A percentile compares a stretch with the other conserved stretches of the same genome.
Evolutionary conservation across 30 jellyfish, hydroid and myxozoan species (phyloP).

Genomic region (Catostylus mosaicus): DNA sequence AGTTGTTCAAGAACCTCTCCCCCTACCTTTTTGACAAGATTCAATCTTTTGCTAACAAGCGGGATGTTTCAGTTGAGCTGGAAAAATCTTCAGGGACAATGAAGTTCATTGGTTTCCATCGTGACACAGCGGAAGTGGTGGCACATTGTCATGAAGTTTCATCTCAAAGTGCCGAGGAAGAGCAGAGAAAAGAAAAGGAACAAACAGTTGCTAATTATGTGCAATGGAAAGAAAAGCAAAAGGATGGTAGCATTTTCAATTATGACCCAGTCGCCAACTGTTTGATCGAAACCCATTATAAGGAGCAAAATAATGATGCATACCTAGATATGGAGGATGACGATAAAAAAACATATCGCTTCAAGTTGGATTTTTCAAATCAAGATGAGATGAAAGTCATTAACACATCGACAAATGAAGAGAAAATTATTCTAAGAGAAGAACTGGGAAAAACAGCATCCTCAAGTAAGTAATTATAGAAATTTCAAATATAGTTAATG

Average conservation of each 20-base stretch:
- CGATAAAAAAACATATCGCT: neutral
- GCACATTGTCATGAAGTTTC: neutral
- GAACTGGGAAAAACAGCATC: slow-evolving; percentile 6
- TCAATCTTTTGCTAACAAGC: neutral
- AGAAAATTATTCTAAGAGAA: neutral
- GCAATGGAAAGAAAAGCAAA: slow-evolving; percentile 44
- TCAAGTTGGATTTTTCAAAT: neutral
- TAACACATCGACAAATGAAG: slow-evolving; percentile 8
- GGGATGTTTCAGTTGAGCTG: slow-evolving; percentile 19
- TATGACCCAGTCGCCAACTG: slow-evolving; percentile 30
- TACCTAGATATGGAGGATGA: slow-evolving; percentile 5
- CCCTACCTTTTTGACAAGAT: neutral
- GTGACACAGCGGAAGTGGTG: slow-evolving; percentile 4
- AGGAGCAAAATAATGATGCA: neutral
- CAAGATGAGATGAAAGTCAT: neutral
- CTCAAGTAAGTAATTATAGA: neutral
- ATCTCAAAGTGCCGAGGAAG: neutral
- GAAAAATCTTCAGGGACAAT: slow-evolving; percentile 24
- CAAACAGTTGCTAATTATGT: slow-evolving; percentile 16
- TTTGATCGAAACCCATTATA: neutral
- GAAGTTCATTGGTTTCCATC: slow-evolving; percentile 10
- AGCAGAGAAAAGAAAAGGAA: slow-evolving; percentile 8
- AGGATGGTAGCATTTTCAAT: neutral
- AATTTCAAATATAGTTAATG: too few species aligned
- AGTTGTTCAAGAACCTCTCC: neutral